These are phyloP conservation scores for Philereme vetulata DNA, from an alignment of 2,888 invertebrate species.

Conservation along the genomic window DNA sequence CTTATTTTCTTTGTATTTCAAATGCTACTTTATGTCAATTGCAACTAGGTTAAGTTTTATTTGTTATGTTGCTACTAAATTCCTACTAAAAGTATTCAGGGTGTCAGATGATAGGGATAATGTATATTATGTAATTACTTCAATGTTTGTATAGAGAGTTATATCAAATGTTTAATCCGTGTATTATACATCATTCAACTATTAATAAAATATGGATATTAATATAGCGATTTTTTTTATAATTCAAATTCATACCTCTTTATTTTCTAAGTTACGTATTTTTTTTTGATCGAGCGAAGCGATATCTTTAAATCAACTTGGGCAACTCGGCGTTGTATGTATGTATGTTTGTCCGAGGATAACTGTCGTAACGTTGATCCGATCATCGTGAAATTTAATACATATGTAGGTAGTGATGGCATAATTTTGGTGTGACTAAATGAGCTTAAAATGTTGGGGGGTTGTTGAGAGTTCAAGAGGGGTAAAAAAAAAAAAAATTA, in stretches of 20 bases:
- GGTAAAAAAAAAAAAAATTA: no score
- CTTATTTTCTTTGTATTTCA: not conserved
- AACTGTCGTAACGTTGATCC: no score
- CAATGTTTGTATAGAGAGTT: slow-evolving; percentile 76
- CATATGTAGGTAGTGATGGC: no score
- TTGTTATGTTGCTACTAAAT: slow-evolving; percentile 11
- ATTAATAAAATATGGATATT: slow-evolving; percentile 62
- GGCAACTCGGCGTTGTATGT: no score
- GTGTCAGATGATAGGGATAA: slow-evolving; percentile 28
- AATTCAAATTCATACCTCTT: not conserved
- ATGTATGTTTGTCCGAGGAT: no score
- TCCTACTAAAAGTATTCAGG: slow-evolving; percentile 27
- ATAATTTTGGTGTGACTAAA: no score
- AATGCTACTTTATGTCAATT: not conserved
- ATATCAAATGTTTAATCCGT: slow-evolving; percentile 60
- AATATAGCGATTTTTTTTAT: not conserved
- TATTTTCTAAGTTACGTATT: no score
- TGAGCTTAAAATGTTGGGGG: no score
- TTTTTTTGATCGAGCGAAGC: no score
- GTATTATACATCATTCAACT: slow-evolving; percentile 72
- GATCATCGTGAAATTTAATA: no score
- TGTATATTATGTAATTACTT: slow-evolving; percentile 65
- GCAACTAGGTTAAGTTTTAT: slow-evolving; percentile 2
- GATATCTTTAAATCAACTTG: no score
- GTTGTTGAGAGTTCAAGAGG: no score